Percentiles rank a stretch among this genome's conserved stretches.
phyloP scores from a whole-genome alignment of 2,888 invertebrate genomes.

The Gandaritis pyraliata region DNA sequence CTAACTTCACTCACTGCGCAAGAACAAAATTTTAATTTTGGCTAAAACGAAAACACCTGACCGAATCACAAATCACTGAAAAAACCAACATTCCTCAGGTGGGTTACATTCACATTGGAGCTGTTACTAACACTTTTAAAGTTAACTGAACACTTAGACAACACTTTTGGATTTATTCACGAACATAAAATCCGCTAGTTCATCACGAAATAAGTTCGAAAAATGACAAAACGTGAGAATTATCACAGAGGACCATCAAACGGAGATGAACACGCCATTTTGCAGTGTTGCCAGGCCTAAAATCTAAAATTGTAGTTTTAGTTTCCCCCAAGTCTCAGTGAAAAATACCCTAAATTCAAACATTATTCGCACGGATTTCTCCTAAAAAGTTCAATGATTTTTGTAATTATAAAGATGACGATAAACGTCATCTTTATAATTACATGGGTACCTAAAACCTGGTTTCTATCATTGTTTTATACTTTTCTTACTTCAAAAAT shows the following conservation, averaged over 20 bases:
- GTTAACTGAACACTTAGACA: slow-evolving; percentile 61
- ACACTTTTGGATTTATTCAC: slow-evolving; percentile 57
- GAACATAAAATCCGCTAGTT: slow-evolving; percentile 57
- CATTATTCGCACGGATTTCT: no score
- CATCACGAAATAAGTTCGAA: slow-evolving; percentile 71
- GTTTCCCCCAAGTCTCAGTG: no score
- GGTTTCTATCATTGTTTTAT: no score
- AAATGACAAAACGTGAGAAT: slow-evolving; percentile 72
- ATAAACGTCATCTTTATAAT: no score
- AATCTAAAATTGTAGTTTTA: no score
- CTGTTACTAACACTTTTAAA: slow-evolving; percentile 55
- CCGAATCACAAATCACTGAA: slow-evolving; percentile 86
- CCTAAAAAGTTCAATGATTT: no score
- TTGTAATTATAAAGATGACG: no score
- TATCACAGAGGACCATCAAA: slow-evolving; percentile 78
- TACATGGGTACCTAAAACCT: no score
- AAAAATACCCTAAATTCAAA: no score
- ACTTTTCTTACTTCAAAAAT: no score
- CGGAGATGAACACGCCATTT: slow-evolving; percentile 84
- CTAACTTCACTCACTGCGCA: slow-evolving; percentile 83
- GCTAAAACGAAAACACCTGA: slow-evolving; percentile 84
- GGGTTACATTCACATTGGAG: slow-evolving; percentile 79
- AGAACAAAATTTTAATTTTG: slow-evolving; percentile 81
- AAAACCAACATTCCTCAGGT: slow-evolving; percentile 87
- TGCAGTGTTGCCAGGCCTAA: no score